Base-by-base conservation (phyloP, 2,888 invertebrate genomes). In the Noctua janthina region DNA sequence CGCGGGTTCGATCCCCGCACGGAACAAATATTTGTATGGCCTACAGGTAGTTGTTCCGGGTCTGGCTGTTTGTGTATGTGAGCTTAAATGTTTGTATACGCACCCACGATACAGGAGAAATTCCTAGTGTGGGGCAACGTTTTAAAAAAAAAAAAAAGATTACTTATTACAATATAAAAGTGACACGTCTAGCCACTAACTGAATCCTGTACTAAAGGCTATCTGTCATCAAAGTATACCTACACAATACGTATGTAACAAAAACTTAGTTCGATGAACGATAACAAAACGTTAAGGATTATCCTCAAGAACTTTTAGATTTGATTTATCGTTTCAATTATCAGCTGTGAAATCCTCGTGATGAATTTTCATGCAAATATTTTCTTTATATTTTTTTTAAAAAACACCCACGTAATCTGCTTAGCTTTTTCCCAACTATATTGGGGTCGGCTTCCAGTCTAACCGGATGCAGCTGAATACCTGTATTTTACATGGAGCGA, bases 201-300 rank as follows among this genome's bases (percentile, higher is more conserved):
- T 66, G 20, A 17, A 35, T 64, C 8, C 39, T 66, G 66, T 35
- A 39, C 39, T 23, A 23, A 23, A 39, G 6, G 39, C 5, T 39
- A 66, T 39, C 66, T 66, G 11, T 39, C 66, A 23, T 39, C 66
- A 66, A 66, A 1, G 62, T 62, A 29, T 15, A 62, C 29, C 29
- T 62, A 29, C 13, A 35, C 29, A 0, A 29, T 29, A 62, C 64
- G 17, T 64, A 64, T 17, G 66, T 39, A 39, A 39, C 66, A 71
- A 68, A 68, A 56, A 43, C 51, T 20, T 15, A 46, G 76, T 76
- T 70, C 59, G 4, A 20, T 49, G 70, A 49, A 59, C 70, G 72
- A 62, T 62, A 6, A 62, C 15, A 29, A 62, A 62, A 29, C 62
- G 15, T 15, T 62, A 29, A 62, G 13, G 59, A n/a, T 29, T 62